These are phyloP conservation scores for Cyphomyrus discorhynchus DNA, from an alignment of 2,113 vertebrate species.

Conservation along the genomic window DNA sequence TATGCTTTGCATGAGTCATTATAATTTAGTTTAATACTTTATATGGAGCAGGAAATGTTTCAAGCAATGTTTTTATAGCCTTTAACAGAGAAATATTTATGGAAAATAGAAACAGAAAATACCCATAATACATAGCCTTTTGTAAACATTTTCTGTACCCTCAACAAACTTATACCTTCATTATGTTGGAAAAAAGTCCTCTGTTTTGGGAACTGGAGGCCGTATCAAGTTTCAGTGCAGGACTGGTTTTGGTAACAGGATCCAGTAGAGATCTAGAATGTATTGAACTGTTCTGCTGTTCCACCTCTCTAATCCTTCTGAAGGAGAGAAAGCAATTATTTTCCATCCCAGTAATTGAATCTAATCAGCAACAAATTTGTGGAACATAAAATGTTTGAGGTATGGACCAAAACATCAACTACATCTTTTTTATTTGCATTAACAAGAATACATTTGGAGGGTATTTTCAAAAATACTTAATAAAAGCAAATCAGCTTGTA, in stretches of 20 bases:
- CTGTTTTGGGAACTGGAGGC: not conserved
- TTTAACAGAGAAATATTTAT: not conserved
- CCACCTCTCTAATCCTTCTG: not conserved
- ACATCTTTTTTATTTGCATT: not conserved
- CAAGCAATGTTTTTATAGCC: not conserved
- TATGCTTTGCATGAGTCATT: not conserved
- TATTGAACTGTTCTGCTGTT: not conserved
- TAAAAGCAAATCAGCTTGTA: not conserved
- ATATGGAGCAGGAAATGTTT: not conserved
- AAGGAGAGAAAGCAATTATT: not conserved
- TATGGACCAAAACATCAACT: not conserved
- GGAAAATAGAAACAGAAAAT: not conserved
- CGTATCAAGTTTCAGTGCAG: not conserved
- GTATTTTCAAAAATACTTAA: not conserved
- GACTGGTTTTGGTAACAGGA: not conserved
- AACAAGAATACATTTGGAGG: not conserved
- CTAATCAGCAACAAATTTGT: not conserved
- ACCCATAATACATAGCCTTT: not conserved
- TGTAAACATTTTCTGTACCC: not conserved
- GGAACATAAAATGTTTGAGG: not conserved
- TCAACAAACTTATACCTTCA: not conserved
- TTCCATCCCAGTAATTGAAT: not conserved
- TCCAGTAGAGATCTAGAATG: not conserved
- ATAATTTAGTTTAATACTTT: not conserved
- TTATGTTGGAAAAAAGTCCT: not conserved